A percentile compares a stretch with the other conserved stretches of the same genome.
These are phyloP conservation scores for Synanceia verrucosa DNA, from an alignment of 2,797 vertebrate genomes.

Conservation along the genomic window DNA sequence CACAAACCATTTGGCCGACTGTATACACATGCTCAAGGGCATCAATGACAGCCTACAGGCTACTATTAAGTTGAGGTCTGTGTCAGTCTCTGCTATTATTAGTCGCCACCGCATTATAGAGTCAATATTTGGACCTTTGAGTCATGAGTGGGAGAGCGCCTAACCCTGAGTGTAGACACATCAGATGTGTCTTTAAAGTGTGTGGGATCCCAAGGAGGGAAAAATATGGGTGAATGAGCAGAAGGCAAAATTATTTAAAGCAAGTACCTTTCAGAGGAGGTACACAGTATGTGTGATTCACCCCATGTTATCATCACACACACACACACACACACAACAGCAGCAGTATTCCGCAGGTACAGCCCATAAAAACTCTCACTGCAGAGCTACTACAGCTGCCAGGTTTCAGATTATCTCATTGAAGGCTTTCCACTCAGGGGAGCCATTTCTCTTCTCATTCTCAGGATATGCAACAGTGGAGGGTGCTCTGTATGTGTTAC, in stretches of 20 bases:
- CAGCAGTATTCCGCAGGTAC: too few relatives aligned
- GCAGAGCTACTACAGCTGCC: conserved; percentile 7
- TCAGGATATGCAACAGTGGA: neutral
- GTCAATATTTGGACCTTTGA: conserved; percentile 62
- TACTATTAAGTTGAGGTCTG: conserved; percentile 3
- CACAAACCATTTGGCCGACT: conserved; percentile 1
- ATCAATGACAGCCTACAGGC: conserved; percentile 2
- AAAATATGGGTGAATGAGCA: conserved; percentile 18
- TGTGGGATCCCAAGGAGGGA: conserved; percentile 34
- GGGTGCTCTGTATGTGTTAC: neutral
- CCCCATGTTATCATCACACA: neutral
- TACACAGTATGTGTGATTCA: neutral
- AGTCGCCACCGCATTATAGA: conserved; percentile 26
- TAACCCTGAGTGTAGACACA: conserved; percentile 69
- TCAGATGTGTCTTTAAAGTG: conserved; percentile 39
- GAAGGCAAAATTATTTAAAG: neutral
- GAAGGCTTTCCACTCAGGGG: conserved; percentile 1
- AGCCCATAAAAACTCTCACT: conserved; percentile 9
- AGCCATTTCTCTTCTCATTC: neutral
- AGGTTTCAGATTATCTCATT: conserved; percentile 13
- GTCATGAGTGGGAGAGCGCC: conserved; percentile 71
- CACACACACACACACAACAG: neutral
- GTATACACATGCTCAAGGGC: neutral
- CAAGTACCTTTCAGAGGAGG: neutral
- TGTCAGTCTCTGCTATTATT: conserved; percentile 28